phyloP scores from a whole-genome alignment of 2,113 vertebrate genomes.

The Setophaga coronata region DNA sequence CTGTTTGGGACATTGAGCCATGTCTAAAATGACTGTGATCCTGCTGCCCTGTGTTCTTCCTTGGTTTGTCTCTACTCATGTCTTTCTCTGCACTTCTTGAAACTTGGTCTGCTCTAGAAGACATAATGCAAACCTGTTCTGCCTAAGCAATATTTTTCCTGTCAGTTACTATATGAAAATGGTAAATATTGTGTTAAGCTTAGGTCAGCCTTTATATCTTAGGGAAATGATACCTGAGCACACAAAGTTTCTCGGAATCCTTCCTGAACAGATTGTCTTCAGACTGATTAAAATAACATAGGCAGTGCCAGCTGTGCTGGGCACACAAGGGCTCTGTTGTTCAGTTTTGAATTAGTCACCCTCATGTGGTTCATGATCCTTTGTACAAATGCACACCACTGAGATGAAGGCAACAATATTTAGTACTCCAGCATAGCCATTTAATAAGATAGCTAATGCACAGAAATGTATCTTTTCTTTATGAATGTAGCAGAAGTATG shows the following conservation, averaged over 20 bases:
- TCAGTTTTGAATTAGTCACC: constrained; percentile 29
- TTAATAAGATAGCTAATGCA: background rate
- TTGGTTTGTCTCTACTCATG: background rate
- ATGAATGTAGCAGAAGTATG: background rate
- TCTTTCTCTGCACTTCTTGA: background rate
- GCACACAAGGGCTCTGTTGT: constrained; percentile 5
- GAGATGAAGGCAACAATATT: background rate
- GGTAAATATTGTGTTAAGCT: background rate
- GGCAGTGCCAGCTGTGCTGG: background rate
- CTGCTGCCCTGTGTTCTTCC: background rate
- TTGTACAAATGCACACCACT: background rate
- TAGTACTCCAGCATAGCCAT: background rate
- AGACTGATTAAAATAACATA: background rate
- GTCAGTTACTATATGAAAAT: background rate
- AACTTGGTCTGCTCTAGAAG: background rate
- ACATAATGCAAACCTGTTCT: background rate
- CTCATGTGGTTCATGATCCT: background rate
- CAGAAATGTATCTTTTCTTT: background rate
- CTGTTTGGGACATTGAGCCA: background rate
- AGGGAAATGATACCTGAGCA: background rate
- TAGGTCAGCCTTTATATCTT: background rate
- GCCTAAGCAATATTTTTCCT: background rate
- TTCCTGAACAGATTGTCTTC: background rate
- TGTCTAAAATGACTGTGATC: background rate
- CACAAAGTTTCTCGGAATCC: background rate